Evolutionary conservation across 2,888 invertebrate species (phyloP).

Genomic region (Acrobasis suavella): DNA sequence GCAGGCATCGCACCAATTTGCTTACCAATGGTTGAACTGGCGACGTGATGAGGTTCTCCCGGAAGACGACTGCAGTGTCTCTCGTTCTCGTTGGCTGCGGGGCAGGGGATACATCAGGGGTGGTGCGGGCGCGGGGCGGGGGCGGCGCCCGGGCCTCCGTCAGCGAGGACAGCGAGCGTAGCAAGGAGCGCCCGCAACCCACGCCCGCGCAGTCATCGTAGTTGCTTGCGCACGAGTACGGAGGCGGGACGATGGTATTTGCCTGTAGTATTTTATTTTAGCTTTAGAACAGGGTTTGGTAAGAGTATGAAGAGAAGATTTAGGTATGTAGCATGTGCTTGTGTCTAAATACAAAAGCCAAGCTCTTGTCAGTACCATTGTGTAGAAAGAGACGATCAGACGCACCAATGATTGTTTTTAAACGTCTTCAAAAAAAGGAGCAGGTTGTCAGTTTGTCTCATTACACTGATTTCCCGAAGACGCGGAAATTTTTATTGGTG

Average conservation of each 20-base stretch:
- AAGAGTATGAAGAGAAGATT: too few relatives aligned
- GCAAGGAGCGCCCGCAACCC: slow-evolving; percentile 71
- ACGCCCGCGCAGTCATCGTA: slow-evolving; percentile 83
- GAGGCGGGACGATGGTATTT: slow-evolving; percentile 91
- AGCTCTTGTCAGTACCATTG: too few relatives aligned
- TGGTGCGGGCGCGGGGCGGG: slow-evolving; percentile 29
- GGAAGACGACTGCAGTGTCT: slow-evolving; percentile 49
- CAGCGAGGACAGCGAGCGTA: slow-evolving; percentile 84
- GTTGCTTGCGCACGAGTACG: slow-evolving; percentile 90
- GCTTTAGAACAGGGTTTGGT: not conserved
- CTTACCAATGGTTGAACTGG: slow-evolving; percentile 59
- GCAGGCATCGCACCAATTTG: too few relatives aligned
- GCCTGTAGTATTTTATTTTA: slow-evolving; percentile 69
- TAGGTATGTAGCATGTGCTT: too few relatives aligned
- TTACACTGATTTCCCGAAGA: too few relatives aligned
- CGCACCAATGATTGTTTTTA: too few relatives aligned
- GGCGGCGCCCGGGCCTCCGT: slow-evolving; percentile 58
- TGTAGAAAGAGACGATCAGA: too few relatives aligned
- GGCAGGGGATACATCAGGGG: slow-evolving; percentile 39
- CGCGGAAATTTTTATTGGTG: too few relatives aligned
- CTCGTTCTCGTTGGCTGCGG: slow-evolving; percentile 38
- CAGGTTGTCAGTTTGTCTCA: too few relatives aligned
- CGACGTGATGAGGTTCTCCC: slow-evolving; percentile 65
- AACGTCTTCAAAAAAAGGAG: too few relatives aligned
- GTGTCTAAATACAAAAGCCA: too few relatives aligned